phyloP scores from a whole-genome alignment of 2,888 invertebrate genomes.

The Lingula anatina region DNA sequence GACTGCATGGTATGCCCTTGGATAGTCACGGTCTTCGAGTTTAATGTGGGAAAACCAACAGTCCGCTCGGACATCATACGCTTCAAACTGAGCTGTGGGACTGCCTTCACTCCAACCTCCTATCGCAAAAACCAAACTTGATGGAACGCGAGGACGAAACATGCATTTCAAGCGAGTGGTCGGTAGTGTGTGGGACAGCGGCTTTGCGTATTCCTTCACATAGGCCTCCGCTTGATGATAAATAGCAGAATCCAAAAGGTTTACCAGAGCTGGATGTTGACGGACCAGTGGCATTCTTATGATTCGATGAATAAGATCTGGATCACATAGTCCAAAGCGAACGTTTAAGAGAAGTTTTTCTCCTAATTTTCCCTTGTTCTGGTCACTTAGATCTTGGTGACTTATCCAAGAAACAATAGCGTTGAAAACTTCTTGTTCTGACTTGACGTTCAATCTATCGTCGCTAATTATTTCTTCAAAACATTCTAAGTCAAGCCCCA shows the following conservation, averaged over 20 bases:
- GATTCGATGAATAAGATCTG: no score
- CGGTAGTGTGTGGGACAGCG: no score
- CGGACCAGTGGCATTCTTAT: no score
- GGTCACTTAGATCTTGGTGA: constrained; percentile 3
- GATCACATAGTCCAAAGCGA: no score
- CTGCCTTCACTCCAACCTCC: constrained; percentile 73
- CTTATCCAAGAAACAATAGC: constrained; percentile 54
- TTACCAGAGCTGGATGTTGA: constrained; percentile 59
- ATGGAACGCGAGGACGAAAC: constrained; percentile 66
- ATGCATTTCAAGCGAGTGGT: background rate
- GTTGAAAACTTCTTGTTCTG: constrained; percentile 57
- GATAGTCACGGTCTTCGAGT: constrained; percentile 63
- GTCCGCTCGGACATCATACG: constrained; percentile 58
- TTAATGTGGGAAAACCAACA: constrained; percentile 65
- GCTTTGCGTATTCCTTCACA: no score
- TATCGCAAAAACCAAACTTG: constrained; percentile 81
- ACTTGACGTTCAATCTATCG: constrained; percentile 68
- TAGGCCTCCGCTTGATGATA: no score
- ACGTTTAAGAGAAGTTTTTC: no score
- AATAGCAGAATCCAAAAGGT: no score
- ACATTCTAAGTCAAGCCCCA: constrained; percentile 55
- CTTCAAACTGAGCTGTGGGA: constrained; percentile 55
- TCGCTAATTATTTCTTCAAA: constrained; percentile 48
- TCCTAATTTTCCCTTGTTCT: no score
- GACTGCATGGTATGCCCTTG: constrained; percentile 75